Conservation (phyloP, 2,888 invertebrate genomes). For the Flabesymbios commensalis region DNA sequence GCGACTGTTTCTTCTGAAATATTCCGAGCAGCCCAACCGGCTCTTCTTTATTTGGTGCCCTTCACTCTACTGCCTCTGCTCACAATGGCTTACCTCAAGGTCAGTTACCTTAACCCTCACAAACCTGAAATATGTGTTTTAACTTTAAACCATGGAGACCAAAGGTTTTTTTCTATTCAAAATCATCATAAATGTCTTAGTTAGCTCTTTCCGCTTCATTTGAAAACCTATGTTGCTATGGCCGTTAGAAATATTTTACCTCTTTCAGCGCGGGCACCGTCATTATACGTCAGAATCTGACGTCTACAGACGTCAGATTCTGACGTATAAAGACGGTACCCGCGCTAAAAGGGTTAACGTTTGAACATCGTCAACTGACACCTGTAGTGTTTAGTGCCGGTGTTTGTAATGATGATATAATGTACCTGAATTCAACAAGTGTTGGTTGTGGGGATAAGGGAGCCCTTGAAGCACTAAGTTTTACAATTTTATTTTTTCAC, state of each 20-base stretch:
- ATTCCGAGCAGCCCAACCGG: conserved; percentile 97
- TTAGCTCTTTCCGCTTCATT: no score
- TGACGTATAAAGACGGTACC: no score
- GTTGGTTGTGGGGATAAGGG: not conserved
- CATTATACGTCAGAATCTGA: no score
- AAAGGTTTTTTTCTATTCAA: no score
- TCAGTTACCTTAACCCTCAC: conserved; percentile 53
- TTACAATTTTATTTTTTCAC: not conserved
- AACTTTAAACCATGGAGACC: no score
- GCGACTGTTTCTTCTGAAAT: conserved; percentile 97
- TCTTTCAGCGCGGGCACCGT: no score
- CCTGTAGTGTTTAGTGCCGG: not conserved
- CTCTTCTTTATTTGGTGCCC: conserved; percentile 93
- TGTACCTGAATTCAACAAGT: not conserved
- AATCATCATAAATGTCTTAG: no score
- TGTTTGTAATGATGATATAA: not conserved
- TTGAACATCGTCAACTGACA: not conserved
- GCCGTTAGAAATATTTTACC: no score
- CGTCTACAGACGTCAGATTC: no score
- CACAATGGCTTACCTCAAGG: conserved; percentile 97
- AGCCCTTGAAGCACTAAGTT: not conserved
- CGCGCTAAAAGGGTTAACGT: no score
- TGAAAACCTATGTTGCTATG: no score
- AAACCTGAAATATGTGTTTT: not conserved
- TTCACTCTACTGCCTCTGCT: conserved; percentile 94